Evolutionary conservation across 2,888 invertebrate genomes (phyloP).

Genomic region (Arrhopalites spinosus): DNA sequence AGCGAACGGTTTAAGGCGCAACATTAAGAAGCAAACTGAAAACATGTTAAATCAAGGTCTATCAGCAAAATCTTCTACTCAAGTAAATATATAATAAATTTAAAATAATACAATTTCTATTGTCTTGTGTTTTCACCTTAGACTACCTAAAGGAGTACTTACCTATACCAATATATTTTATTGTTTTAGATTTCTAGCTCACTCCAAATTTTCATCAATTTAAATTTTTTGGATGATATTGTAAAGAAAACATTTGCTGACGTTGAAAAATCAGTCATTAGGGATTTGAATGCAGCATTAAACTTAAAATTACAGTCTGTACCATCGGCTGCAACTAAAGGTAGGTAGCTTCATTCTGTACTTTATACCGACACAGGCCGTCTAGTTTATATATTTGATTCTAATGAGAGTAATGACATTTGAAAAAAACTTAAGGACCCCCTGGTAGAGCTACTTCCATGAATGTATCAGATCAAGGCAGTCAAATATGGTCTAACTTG

Average conservation of each 20-base stretch:
- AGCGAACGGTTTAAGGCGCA: conserved; percentile 73
- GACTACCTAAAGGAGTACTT: background rate
- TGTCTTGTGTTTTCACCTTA: background rate
- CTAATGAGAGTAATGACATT: background rate
- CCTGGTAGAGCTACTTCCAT: conserved; percentile 33
- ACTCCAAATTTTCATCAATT: conserved; percentile 69
- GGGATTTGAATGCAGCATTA: conserved; percentile 58
- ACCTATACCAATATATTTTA: background rate
- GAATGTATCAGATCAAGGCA: conserved; percentile 24
- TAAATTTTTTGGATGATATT: conserved; percentile 62
- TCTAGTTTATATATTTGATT: conserved; percentile 8
- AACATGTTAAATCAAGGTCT: conserved; percentile 80
- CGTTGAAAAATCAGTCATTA: conserved; percentile 61
- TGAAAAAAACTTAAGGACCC: conserved; percentile 1
- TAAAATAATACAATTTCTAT: background rate
- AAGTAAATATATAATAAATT: conserved; percentile 60
- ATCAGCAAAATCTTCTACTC: conserved; percentile 72
- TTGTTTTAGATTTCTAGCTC: conserved; percentile 65
- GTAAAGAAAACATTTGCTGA: conserved; percentile 62
- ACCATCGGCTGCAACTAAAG: conserved; percentile 9
- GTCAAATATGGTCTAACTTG: conserved; percentile 78
- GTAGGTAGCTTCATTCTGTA: no score
- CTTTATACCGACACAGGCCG: no score
- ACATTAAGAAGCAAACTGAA: conserved; percentile 78
- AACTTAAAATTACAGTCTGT: conserved; percentile 18